Evolutionary conservation across 2,113 vertebrate species (phyloP), one percentile per base, ranked within the genome.

Genomic region (Nothocercus julius): DNA sequence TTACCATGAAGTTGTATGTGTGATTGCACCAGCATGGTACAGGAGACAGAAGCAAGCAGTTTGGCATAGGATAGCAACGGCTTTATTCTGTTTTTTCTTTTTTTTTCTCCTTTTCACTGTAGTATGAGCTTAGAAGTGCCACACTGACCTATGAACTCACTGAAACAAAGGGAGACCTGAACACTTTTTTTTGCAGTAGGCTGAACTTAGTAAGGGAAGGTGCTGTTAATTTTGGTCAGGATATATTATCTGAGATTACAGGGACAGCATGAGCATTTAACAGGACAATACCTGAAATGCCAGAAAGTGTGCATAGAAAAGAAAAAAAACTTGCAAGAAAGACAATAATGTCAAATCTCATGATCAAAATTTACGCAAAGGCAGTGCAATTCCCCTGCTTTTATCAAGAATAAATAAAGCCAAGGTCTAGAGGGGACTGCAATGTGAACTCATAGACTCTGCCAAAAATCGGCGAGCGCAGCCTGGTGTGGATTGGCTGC

Each of bases 391-490:
- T 56, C 21, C 82, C 42, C 32, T 5, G 82, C 45, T 89, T 96
- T 97, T 95, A 97, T 97, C 96, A 89, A 82, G 45, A 94, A 83
- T 45, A 97, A 97, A 97, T 44, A 97, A 88, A 93, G 59, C 90
- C 96, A 97, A 97, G 91, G 96, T 96, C 95, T 88, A 49, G 75
- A 69, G 53, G 24, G 74, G 76, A 67, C 4, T 63, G 86, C 56
- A 87, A 83, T 11, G 5, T 0, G 0, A 76, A 83, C 16, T 49
- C 16, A 2, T 18, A 36, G 63, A 85, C 45, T 72, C 34, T 90
- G 88, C 24, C 47, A 82, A 73, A 56, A 59, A 3, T 10, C 32
- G 11, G 40, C 15, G 7, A 72, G 56, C 1, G 0, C 0, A 2
- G 32, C 34, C 22, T 2, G 1, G 32, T 0, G 2, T 11, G 44